Evolutionary conservation across 2,113 vertebrate species (phyloP).

Genomic region (Chlamydotis undulata): DNA sequence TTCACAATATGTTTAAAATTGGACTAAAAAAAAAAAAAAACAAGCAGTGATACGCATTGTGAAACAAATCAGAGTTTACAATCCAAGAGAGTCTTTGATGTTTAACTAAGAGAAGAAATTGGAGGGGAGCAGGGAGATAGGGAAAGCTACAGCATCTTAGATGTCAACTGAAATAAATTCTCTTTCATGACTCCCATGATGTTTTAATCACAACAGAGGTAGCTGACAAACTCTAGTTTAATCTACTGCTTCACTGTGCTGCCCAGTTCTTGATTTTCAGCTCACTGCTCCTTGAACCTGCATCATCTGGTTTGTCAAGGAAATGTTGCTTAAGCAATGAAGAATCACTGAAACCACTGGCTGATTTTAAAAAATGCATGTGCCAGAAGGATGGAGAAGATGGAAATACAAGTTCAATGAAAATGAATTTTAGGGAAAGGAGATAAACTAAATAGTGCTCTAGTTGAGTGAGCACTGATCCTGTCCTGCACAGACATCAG

Average conservation of each 20-base stretch:
- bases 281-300: not conserved
- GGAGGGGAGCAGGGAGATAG: not conserved
- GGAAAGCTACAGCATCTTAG: not conserved
- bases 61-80: not conserved
- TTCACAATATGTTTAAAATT: not conserved
- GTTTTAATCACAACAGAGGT: not conserved
- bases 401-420: not conserved
- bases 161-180: not conserved
- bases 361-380: not conserved
- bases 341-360: not conserved
- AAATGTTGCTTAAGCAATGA: not conserved
- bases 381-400: not conserved
- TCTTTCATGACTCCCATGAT: not conserved
- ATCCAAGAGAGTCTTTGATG: not conserved
- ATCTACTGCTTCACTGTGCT: not conserved
- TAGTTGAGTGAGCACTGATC: not conserved
- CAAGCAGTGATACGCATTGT: not conserved
- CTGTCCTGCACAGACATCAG: not conserved
- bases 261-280: not conserved
- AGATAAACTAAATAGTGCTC: not conserved
- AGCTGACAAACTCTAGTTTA: not conserved
- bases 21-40: not conserved
- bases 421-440: not conserved
- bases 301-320: not conserved
- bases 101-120: slow-evolving; percentile 3